Conservation (phyloP, 2,888 invertebrate genomes). For the Nephrotoma flavescens region DNA sequence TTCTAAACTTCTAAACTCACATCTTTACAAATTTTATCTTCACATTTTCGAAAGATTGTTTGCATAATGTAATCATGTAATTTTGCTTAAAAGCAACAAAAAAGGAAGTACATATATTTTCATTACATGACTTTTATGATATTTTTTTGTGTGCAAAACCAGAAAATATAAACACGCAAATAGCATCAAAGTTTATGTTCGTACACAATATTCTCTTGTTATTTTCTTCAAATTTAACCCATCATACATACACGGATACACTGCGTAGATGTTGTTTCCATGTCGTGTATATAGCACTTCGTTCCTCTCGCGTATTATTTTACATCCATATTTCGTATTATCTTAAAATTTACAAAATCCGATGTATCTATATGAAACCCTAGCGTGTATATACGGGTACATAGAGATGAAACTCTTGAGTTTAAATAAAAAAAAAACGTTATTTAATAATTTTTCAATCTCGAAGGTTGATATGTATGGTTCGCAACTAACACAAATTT, state of each 20-base stretch:
- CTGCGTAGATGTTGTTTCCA: background rate
- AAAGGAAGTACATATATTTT: background rate
- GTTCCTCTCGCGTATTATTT: background rate
- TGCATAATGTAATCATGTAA: background rate
- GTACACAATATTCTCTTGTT: background rate
- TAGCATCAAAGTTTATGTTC: background rate
- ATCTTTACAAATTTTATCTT: background rate
- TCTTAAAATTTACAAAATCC: background rate
- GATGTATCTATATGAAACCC: background rate
- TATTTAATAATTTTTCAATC: background rate
- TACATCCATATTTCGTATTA: background rate
- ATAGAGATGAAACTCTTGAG: background rate
- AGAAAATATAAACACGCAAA: background rate
- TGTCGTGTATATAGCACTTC: background rate
- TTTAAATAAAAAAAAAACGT: background rate
- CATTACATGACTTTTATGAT: background rate
- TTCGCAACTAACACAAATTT: background rate
- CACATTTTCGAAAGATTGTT: background rate
- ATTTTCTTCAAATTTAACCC: background rate
- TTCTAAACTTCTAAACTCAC: too few species aligned
- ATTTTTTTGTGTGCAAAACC: background rate
- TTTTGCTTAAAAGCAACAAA: background rate
- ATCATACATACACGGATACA: background rate
- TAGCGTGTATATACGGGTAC: background rate
- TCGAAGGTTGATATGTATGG: background rate